Conservation (phyloP, 1,140 invertebrate species). For the Leptopilina clavipes region DNA sequence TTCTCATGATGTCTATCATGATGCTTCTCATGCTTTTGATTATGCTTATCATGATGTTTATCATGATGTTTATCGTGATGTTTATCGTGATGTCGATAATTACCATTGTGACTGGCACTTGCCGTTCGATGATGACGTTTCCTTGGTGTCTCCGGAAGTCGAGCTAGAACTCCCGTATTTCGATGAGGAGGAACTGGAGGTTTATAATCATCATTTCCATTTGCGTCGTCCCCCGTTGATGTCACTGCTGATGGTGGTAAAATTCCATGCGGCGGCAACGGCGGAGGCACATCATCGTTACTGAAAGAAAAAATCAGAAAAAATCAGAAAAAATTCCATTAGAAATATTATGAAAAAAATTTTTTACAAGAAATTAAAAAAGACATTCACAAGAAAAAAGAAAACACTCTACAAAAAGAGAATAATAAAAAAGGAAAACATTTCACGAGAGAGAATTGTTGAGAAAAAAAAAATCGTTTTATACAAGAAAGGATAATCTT, state of each 20-base stretch:
- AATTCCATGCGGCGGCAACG: constrained; percentile 76
- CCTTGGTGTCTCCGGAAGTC: constrained; percentile 64
- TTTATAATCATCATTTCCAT: constrained; percentile 81
- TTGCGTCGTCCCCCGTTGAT: constrained; percentile 48
- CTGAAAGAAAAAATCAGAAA: constrained; percentile 50
- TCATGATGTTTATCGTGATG: constrained; percentile 45
- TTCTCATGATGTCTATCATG: constrained; percentile 34
- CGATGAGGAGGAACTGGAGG: constrained; percentile 91
- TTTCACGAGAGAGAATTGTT: neutral
- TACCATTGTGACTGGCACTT: constrained; percentile 55
- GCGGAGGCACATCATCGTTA: constrained; percentile 73
- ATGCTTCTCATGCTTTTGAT: constrained; percentile 39
- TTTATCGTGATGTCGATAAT: constrained; percentile 56
- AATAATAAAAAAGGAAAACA: neutral
- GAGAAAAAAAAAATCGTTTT: no score
- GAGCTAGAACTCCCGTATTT: constrained; percentile 78
- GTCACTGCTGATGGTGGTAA: constrained; percentile 43
- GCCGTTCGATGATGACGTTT: constrained; percentile 72
- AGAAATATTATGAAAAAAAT: neutral
- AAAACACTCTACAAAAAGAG: no score
- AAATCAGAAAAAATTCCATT: neutral
- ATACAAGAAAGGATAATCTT: no score
- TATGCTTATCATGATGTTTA: constrained; percentile 34
- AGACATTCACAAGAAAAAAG: no score
- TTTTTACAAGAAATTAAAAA: no score